phyloP scores from a whole-genome alignment of 2,888 invertebrate genomes.

The Oxytorus armatus region DNA sequence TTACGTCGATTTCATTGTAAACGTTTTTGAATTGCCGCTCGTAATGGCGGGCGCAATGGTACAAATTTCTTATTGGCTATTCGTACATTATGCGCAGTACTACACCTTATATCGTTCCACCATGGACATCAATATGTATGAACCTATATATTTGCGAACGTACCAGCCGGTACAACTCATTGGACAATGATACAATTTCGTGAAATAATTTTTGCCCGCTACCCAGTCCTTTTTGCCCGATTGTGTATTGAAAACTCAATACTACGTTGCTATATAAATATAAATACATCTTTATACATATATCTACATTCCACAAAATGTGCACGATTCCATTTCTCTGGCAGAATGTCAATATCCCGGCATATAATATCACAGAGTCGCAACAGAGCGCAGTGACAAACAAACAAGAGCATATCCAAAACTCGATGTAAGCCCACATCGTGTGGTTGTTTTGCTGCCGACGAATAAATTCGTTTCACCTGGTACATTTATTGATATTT shows the following conservation, averaged over 20 bases:
- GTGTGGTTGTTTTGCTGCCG: too few species aligned
- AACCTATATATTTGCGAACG: slow-evolving; percentile 15
- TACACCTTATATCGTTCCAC: too few species aligned
- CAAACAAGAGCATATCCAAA: slow-evolving; percentile 67
- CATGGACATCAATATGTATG: slow-evolving; percentile 3
- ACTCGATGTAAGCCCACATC: too few species aligned
- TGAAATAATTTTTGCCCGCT: slow-evolving; percentile 22
- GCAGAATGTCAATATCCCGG: neutral
- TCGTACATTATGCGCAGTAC: too few species aligned
- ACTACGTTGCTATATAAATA: slow-evolving; percentile 38
- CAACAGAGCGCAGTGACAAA: slow-evolving; percentile 72
- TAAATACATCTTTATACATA: slow-evolving; percentile 16
- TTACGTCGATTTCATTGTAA: too few species aligned
- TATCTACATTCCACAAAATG: slow-evolving; percentile 24
- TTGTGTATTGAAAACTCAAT: neutral
- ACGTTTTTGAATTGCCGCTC: too few species aligned
- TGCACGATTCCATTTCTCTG: slow-evolving; percentile 19
- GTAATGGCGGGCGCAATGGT: too few species aligned
- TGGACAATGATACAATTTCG: slow-evolving; percentile 28
- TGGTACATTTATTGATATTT: slow-evolving; percentile 44
- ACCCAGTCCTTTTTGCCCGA: neutral
- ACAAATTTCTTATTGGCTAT: too few species aligned
- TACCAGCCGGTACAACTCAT: slow-evolving; percentile 47
- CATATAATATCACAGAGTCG: neutral
- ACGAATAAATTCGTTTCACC: slow-evolving; percentile 35